A percentile compares a stretch with the other conserved stretches of the same genome.
Conservation (phyloP, 2,113 vertebrate species). For the Pangasianodon gigas region DNA sequence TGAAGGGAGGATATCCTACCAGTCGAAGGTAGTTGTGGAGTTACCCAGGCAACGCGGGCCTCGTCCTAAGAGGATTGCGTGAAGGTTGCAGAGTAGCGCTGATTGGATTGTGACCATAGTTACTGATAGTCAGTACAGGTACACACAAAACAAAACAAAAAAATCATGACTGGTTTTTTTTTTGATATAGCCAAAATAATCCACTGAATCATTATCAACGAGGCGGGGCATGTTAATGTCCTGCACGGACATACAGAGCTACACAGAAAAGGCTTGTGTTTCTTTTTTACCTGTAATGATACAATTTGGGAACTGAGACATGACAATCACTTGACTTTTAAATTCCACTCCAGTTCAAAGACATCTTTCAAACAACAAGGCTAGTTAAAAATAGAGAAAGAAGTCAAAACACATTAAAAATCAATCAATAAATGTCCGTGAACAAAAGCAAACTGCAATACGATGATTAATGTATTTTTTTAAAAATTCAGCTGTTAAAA, state of each 20-base stretch:
- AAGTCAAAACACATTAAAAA: not conserved
- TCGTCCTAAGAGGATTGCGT: constrained; percentile 70
- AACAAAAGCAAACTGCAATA: not conserved
- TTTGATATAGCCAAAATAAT: not conserved
- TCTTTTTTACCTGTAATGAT: not conserved
- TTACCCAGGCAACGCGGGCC: constrained; percentile 57
- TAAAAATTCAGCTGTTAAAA: not conserved
- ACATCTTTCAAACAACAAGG: not conserved
- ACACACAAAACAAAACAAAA: not conserved
- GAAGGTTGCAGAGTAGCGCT: constrained; percentile 54
- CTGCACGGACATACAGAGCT: not conserved
- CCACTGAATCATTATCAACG: not conserved
- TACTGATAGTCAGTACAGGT: constrained; percentile 30
- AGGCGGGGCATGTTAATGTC: not conserved
- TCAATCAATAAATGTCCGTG: not conserved
- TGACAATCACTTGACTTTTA: not conserved
- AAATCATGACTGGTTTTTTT: not conserved
- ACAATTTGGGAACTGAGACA: not conserved
- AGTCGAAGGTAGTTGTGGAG: constrained; percentile 55
- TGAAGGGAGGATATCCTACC: constrained; percentile 65
- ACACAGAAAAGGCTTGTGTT: not conserved
- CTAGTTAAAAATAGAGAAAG: not conserved
- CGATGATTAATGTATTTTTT: not conserved
- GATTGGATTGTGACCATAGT: constrained; percentile 46
- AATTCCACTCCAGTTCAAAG: constrained; percentile 5